Conservation (phyloP, 2,113 vertebrate species). For the Centropus bengalensis region DNA sequence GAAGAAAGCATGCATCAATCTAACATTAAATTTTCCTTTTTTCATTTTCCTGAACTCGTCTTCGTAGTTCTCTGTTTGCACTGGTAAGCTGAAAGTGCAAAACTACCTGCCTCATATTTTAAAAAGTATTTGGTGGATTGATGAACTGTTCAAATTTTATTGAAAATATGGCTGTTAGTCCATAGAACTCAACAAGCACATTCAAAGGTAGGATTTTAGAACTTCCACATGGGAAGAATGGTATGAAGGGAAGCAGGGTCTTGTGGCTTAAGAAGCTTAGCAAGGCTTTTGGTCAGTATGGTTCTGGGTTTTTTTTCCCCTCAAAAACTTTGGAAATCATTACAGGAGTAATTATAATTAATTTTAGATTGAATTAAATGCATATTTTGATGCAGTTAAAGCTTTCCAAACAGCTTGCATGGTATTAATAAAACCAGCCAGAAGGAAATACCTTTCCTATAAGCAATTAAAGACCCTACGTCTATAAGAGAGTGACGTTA, state of each 20-base stretch:
- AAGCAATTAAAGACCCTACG: neutral
- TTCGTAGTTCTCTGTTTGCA: neutral
- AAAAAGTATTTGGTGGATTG: neutral
- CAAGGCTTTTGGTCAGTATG: neutral
- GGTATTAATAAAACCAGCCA: neutral
- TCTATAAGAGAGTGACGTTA: neutral
- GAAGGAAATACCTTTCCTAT: neutral
- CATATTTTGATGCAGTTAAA: neutral
- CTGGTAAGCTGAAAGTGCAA: neutral
- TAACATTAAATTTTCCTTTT: neutral
- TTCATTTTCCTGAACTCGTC: neutral
- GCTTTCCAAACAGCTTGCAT: neutral
- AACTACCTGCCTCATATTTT: neutral
- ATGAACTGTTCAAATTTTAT: neutral
- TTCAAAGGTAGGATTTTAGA: neutral
- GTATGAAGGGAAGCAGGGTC: neutral
- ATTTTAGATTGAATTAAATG: neutral
- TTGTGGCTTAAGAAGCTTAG: neutral
- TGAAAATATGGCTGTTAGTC: neutral
- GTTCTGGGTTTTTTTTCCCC: neutral
- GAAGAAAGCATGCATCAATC: constrained; percentile 10
- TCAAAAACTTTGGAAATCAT: neutral
- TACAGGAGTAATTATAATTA: neutral
- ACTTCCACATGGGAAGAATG: neutral
- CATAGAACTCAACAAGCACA: neutral